phyloP scores from a whole-genome alignment of 2,888 invertebrate genomes.

The Siphlonurus alternatus region DNA sequence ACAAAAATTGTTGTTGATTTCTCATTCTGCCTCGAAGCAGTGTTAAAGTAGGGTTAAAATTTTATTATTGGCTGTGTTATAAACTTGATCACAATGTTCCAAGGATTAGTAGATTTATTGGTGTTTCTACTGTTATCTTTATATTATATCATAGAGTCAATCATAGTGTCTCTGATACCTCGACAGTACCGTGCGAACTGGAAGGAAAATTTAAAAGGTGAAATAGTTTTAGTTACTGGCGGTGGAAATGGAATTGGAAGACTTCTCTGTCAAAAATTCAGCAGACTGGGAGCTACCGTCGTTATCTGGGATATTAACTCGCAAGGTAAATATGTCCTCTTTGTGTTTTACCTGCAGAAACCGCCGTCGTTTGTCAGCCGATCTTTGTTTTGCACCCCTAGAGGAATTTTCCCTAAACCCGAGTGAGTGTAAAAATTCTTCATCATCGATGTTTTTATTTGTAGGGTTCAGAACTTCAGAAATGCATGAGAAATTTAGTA shows the following conservation, averaged over 20 bases:
- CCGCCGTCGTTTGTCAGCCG: no score
- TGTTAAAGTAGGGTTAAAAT: not conserved
- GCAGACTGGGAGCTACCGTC: not conserved
- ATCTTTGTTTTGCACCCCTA: no score
- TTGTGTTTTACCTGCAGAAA: no score
- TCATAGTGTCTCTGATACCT: not conserved
- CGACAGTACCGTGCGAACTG: not conserved
- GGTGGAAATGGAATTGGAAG: constrained; percentile 5
- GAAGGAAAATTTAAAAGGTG: constrained; percentile 1
- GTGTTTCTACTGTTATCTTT: not conserved
- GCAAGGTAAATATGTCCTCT: constrained; percentile 2
- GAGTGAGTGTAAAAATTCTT: no score
- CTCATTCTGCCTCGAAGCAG: not conserved
- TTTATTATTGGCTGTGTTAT: not conserved
- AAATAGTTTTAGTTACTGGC: constrained; percentile 3
- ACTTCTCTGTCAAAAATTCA: not conserved
- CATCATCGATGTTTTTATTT: no score
- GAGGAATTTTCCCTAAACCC: no score
- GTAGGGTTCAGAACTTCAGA: no score
- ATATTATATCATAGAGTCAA: constrained; percentile 2
- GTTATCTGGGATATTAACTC: constrained; percentile 5
- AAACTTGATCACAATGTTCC: not conserved
- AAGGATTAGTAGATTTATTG: not conserved
- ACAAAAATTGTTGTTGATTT: not conserved
- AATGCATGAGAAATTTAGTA: no score